These are phyloP conservation scores for Mola mola DNA, from an alignment of 2,113 vertebrate species.

Conservation along the genomic window DNA sequence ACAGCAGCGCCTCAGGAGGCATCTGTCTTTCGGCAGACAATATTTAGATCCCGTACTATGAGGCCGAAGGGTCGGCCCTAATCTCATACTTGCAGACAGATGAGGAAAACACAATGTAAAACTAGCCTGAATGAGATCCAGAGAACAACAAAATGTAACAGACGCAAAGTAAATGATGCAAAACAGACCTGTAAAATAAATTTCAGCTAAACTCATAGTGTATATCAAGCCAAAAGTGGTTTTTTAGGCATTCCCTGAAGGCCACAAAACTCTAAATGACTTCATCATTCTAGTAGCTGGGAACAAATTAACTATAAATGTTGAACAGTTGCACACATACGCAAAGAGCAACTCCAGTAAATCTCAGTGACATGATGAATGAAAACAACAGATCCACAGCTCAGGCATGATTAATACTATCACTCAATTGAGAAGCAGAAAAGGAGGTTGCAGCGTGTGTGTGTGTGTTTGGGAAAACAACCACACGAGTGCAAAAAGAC, in stretches of 20 bases:
- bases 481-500: slow-evolving; percentile 1
- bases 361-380: slow-evolving; percentile 8
- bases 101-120: slow-evolving; percentile 5
- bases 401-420: slow-evolving; percentile 33
- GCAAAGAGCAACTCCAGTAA: slow-evolving; percentile 10
- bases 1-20: slow-evolving; percentile 17
- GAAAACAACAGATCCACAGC: slow-evolving; percentile 36
- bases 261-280: slow-evolving; percentile 33
- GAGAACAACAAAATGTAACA: too few relatives aligned
- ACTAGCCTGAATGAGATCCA: too few relatives aligned
- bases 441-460: neutral
- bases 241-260: slow-evolving; percentile 22
- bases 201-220: too few relatives aligned
- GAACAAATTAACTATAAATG: slow-evolving; percentile 38
- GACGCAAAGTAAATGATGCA: too few relatives aligned
- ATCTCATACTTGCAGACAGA: neutral
- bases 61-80: slow-evolving; percentile 10
- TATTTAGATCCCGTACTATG: neutral
- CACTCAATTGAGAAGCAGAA: slow-evolving; percentile 16
- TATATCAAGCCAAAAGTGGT: slow-evolving; percentile 20
- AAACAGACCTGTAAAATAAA: too few relatives aligned
- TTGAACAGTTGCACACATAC: slow-evolving; percentile 18
- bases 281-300: slow-evolving; percentile 25
- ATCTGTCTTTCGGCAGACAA: slow-evolving; percentile 30
- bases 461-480: neutral